A percentile compares a stretch with the other conserved stretches of the same genome.
Evolutionary conservation across 2,888 invertebrate species (phyloP).

Genomic region (Callosobruchus maculatus): DNA sequence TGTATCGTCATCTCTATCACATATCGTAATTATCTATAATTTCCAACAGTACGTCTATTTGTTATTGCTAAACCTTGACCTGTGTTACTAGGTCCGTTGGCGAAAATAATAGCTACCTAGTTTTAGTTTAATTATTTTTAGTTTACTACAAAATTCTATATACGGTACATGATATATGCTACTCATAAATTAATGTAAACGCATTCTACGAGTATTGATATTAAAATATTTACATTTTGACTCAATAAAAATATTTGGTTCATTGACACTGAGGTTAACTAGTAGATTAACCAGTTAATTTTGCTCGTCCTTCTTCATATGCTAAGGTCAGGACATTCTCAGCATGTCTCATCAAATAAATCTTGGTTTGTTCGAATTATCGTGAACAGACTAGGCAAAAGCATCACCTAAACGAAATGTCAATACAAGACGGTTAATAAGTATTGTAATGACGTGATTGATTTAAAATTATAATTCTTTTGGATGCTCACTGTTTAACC

Average conservation of each 20-base stretch:
- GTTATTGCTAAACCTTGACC: neutral
- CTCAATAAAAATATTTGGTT: neutral
- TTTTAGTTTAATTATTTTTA: neutral
- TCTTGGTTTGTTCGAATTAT: too few species aligned
- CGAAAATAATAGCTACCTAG: neutral
- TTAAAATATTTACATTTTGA: neutral
- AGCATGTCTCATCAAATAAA: too few species aligned
- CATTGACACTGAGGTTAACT: neutral
- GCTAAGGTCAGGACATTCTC: neutral
- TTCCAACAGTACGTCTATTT: neutral
- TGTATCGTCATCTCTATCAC: neutral
- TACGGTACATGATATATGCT: neutral
- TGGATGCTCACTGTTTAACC: too few species aligned
- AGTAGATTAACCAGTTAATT: neutral
- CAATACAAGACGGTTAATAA: too few species aligned
- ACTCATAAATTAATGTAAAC: neutral
- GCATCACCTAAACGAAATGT: too few species aligned
- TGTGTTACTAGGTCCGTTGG: neutral
- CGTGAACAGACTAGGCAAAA: too few species aligned
- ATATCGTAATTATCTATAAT: neutral
- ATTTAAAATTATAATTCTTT: too few species aligned
- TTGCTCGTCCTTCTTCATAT: neutral
- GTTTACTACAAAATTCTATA: neutral
- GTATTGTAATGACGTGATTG: too few species aligned
- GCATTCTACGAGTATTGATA: neutral